Evolutionary conservation across 1,140 invertebrate species (phyloP), one percentile per base, ranked within the genome.

Genomic region (Onthophagus taurus): DNA sequence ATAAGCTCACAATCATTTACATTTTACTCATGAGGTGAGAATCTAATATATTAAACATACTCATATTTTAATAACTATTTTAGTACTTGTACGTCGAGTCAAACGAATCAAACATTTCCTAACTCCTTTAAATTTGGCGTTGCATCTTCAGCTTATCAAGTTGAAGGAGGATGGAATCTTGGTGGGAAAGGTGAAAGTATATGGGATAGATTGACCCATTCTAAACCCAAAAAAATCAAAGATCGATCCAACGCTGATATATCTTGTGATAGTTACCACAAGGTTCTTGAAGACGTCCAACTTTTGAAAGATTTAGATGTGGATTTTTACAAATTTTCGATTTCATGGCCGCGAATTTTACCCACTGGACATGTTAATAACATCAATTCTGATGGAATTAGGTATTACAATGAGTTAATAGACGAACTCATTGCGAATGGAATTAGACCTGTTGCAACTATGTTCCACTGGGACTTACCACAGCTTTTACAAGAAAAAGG

Each of bases 321-420:
- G 2, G 49, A 64, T 24, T 63, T 61, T 38, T 70, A 70, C 37
- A n/a, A 76, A 5, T 77, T 80, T 55, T 80, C 77, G 0, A 52
- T 81, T 35, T 71, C 74, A 14, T 80, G 78, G 77, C 3, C 73
- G 1, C 52, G 78, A 37, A 64, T 81, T 3, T 50, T 78, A 2
- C 76, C 77, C 3, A 66, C 55, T 9, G 77, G 76, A 23, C 75
- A 69, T 16, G 50, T 69, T n/a, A 66, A 75, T 35, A 51, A 65
- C 3, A 53, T 76, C 0, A 78, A 71, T 49, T 29, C 56, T 39
- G 53, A 63, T 17, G 77, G 75, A n/a, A 50, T 80, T 9, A 35
- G 62, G 7, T 76, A 75, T 51, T 80, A 80, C 47, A 68, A 72
- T 23, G 51, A 64, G 13, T 42, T 80, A 0, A 70, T 79, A 16